Conservation (phyloP, 2,113 vertebrate genomes). For the Oncorhynchus gorbuscha region DNA sequence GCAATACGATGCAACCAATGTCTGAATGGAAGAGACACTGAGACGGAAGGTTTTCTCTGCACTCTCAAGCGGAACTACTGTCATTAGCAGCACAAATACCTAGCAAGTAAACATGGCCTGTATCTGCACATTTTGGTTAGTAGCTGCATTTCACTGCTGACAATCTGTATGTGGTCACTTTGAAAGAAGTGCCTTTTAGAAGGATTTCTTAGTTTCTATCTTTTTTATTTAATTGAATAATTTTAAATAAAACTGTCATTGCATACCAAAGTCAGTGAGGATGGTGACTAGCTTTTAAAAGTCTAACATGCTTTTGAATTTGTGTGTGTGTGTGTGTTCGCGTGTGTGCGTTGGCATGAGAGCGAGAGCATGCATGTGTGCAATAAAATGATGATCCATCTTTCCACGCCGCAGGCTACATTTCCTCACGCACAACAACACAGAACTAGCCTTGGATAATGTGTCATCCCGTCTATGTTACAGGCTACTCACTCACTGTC, state of each 20-base stretch:
- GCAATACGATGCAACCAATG: conserved; percentile 51
- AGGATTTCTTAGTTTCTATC: conserved; percentile 58
- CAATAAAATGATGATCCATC: too few species aligned
- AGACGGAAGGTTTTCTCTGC: conserved; percentile 23
- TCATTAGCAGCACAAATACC: conserved; percentile 64
- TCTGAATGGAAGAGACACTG: conserved; percentile 28
- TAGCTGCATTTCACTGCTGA: conserved; percentile 56
- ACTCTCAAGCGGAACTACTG: conserved; percentile 38
- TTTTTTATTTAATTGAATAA: conserved; percentile 49
- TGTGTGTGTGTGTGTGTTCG: conserved; percentile 7
- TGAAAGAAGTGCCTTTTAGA: conserved; percentile 73
- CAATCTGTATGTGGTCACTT: conserved; percentile 63
- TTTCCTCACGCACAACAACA: too few species aligned
- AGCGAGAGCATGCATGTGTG: neutral
- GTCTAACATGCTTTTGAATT: neutral
- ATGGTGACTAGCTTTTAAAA: neutral
- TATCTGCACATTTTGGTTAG: conserved; percentile 46
- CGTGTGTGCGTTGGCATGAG: neutral
- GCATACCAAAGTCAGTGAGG: conserved; percentile 53
- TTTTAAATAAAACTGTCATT: conserved; percentile 73
- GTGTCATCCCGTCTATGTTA: too few species aligned
- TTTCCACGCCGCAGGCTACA: too few species aligned
- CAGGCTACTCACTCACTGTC: too few species aligned
- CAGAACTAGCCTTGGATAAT: too few species aligned
- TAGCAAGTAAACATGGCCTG: conserved; percentile 42